Evolutionary conservation across 2,888 invertebrate species (phyloP).

Genomic region (Phyllotreta striolata): DNA sequence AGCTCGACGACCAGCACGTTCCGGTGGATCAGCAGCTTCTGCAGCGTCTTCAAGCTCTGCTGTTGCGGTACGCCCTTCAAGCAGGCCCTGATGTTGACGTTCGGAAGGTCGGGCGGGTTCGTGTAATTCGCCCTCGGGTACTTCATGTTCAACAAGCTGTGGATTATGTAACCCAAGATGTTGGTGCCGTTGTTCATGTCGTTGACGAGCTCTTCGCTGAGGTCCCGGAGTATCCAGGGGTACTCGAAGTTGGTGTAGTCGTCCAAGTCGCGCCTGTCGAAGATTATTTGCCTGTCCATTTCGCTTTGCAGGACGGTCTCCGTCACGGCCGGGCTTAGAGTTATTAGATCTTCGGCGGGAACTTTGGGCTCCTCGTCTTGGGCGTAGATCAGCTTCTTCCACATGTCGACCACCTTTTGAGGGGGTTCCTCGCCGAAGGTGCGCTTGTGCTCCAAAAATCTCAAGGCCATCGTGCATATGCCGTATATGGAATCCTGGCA

Average conservation of each 20-base stretch:
- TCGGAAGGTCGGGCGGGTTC: slow-evolving; percentile 50
- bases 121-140: slow-evolving; percentile 52
- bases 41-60: slow-evolving; percentile 48
- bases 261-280: slow-evolving; percentile 66
- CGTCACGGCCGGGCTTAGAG: slow-evolving; percentile 60
- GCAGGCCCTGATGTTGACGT: slow-evolving; percentile 52
- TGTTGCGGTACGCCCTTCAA: slow-evolving; percentile 53
- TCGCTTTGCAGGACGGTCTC: slow-evolving; percentile 64
- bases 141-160: slow-evolving; percentile 53
- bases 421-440: slow-evolving; percentile 61
- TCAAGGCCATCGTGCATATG: slow-evolving; percentile 66
- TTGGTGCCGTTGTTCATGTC: slow-evolving; percentile 51
- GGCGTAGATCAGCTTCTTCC: slow-evolving; percentile 65
- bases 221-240: slow-evolving; percentile 65
- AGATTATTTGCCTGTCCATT: slow-evolving; percentile 63
- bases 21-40: slow-evolving; percentile 50
- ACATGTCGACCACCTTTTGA: slow-evolving; percentile 62
- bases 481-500: slow-evolving; percentile 66
- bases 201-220: slow-evolving; percentile 48
- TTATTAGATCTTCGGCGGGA: slow-evolving; percentile 59
- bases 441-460: slow-evolving; percentile 63
- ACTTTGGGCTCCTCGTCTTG: slow-evolving; percentile 65
- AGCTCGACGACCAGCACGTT: slow-evolving; percentile 54
- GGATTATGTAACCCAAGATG: slow-evolving; percentile 56
- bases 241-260: slow-evolving; percentile 65